These are phyloP conservation scores for Coendou prehensilis DNA, from an alignment of 2,797 vertebrate species.

Conservation along the genomic window DNA sequence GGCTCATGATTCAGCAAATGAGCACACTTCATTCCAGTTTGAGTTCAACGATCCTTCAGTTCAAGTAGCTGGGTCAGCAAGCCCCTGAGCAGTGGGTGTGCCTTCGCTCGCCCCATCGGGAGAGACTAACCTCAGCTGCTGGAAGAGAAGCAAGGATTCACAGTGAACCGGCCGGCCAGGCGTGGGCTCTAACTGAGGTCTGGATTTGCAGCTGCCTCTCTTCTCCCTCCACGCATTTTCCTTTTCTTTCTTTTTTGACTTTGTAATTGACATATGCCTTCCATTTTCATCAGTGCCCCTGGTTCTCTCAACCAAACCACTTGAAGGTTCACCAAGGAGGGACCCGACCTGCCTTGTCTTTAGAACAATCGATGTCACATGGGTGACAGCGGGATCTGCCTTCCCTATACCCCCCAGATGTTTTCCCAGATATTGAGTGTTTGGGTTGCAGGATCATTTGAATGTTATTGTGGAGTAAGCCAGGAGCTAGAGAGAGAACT, in stretches of 20 bases:
- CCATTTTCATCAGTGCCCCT: background rate
- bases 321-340: background rate
- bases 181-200: background rate
- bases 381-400: background rate
- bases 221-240: background rate
- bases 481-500: background rate
- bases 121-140: background rate
- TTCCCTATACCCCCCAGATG: background rate
- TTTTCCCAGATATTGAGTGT: conserved; percentile 70
- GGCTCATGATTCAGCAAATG: conserved; percentile 54
- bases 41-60: conserved; percentile 50
- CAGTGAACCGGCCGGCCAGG: background rate
- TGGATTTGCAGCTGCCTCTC: background rate
- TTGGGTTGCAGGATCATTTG: conserved; percentile 4
- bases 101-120: background rate
- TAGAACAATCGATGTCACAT: conserved; percentile 50
- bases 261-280: background rate
- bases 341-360: background rate
- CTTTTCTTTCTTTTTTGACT: background rate
- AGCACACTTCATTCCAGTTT: conserved; percentile 47
- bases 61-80: conserved; percentile 70
- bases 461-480: background rate
- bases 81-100: background rate
- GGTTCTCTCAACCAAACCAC: background rate
- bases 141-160: background rate